Percentiles rank a stretch among this genome's conserved stretches.
phyloP scores from a whole-genome alignment of 1,140 invertebrate species.

The Antheraea mylitta region DNA sequence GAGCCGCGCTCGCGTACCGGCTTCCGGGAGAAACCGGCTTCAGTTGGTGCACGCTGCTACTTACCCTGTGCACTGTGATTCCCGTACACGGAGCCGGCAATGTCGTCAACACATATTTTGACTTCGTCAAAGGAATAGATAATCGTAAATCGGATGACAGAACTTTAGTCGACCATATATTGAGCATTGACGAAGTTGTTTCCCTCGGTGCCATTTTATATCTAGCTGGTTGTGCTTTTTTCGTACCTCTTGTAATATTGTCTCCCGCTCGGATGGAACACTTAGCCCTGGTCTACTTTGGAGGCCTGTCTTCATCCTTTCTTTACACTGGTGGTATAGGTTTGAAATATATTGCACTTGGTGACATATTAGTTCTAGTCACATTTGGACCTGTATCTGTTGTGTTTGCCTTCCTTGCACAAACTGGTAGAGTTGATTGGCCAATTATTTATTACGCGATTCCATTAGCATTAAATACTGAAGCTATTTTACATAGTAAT shows the following conservation, averaged over 20 bases:
- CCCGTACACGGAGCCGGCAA: constrained; percentile 97
- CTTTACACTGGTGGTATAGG: constrained; percentile 96
- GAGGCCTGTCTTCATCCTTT: constrained; percentile 97
- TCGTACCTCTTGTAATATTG: constrained; percentile 87
- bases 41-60: constrained; percentile 87
- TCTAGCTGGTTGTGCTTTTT: constrained; percentile 92
- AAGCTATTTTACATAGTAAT: constrained; percentile 96
- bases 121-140: constrained; percentile 96
- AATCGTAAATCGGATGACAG: constrained; percentile 95
- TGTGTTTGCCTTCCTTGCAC: constrained; percentile 95
- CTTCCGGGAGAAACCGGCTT: constrained; percentile 85
- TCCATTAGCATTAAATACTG: constrained; percentile 95
- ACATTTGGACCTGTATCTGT: constrained; percentile 97
- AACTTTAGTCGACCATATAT: constrained; percentile 94
- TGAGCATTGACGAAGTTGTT: constrained; percentile 92
- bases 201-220: constrained; percentile 93
- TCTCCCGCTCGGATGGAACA: constrained; percentile 96
- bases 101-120: constrained; percentile 98
- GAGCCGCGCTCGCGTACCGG: constrained; percentile 92
- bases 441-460: constrained; percentile 95
- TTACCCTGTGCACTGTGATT: constrained; percentile 91
- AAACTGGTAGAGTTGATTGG: constrained; percentile 92
- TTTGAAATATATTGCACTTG: constrained; percentile 95
- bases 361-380: constrained; percentile 93
- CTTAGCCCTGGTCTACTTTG: constrained; percentile 95